phyloP scores from a whole-genome alignment of 2,797 vertebrate genomes.

The Argentina silus region DNA sequence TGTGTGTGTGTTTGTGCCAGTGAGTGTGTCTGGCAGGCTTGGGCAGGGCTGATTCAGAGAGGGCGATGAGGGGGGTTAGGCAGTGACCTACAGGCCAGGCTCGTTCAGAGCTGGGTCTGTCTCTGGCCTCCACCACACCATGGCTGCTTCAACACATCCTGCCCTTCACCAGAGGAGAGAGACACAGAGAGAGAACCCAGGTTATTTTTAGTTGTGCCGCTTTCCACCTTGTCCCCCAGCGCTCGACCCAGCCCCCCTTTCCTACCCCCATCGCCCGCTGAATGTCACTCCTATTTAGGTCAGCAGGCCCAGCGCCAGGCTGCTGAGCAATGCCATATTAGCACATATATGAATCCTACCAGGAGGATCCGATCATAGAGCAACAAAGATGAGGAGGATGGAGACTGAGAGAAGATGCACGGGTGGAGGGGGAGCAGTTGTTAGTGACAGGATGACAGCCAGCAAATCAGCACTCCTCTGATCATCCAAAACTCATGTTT shows the following conservation, averaged over 20 bases:
- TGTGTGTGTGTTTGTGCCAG: slow-evolving; percentile 33
- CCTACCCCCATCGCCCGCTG: slow-evolving; percentile 36
- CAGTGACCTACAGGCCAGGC: slow-evolving; percentile 60
- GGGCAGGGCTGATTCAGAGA: slow-evolving; percentile 56
- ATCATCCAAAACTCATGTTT: background rate
- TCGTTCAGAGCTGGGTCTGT: slow-evolving; percentile 56
- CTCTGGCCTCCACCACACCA: slow-evolving; percentile 35
- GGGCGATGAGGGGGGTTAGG: slow-evolving; percentile 59
- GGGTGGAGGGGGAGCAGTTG: slow-evolving; percentile 9
- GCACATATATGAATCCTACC: slow-evolving; percentile 37
- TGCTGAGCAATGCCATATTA: slow-evolving; percentile 45
- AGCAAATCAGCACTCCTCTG: background rate
- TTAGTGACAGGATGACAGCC: slow-evolving; percentile 7
- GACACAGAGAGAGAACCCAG: slow-evolving; percentile 28
- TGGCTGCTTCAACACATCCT: slow-evolving; percentile 36
- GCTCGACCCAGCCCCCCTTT: slow-evolving; percentile 23
- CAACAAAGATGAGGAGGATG: slow-evolving; percentile 24
- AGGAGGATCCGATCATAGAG: background rate
- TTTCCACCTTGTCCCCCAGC: slow-evolving; percentile 58
- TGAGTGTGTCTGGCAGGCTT: slow-evolving; percentile 45
- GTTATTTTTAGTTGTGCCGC: slow-evolving; percentile 61
- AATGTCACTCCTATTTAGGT: slow-evolving; percentile 76
- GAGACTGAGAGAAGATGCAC: slow-evolving; percentile 24
- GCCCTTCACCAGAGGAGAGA: slow-evolving; percentile 51
- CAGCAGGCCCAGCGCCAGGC: slow-evolving; percentile 53